Conservation (phyloP, 1,140 invertebrate genomes). For the Pseudomyrmex dendroicus region DNA sequence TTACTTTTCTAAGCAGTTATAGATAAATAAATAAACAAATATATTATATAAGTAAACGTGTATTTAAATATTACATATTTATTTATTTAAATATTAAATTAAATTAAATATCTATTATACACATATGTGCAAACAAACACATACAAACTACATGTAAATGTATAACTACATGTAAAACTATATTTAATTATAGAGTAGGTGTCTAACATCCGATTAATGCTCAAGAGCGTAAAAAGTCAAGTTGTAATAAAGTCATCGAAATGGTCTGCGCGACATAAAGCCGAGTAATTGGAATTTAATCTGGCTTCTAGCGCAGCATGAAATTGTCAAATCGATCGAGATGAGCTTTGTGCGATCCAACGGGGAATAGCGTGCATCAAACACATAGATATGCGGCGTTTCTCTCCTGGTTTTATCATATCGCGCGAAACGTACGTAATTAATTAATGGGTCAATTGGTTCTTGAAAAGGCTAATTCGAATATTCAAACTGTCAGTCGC, state of each 20-base stretch:
- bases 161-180: too few relatives aligned
- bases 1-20: too few relatives aligned
- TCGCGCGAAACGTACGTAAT: slow-evolving; percentile 38
- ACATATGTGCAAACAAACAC: too few relatives aligned
- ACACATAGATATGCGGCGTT: background rate
- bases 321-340: slow-evolving; percentile 57
- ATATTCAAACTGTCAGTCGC: slow-evolving; percentile 47
- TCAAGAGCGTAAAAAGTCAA: slow-evolving; percentile 38
- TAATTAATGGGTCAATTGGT: slow-evolving; percentile 58
- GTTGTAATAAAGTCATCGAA: slow-evolving; percentile 39
- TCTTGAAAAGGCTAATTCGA: slow-evolving; percentile 59
- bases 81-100: too few relatives aligned
- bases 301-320: slow-evolving; percentile 42
- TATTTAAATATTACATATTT: too few relatives aligned
- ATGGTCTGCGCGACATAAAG: slow-evolving; percentile 14
- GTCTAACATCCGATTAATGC: too few relatives aligned
- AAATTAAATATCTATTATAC: too few relatives aligned
- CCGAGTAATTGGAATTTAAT: slow-evolving; percentile 52
- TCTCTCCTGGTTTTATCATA: background rate
- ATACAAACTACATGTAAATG: too few relatives aligned
- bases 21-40: background rate
- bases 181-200: too few relatives aligned
- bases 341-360: slow-evolving; percentile 53
- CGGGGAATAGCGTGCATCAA: slow-evolving; percentile 39
- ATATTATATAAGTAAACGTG: background rate